Evolutionary conservation across 2,113 vertebrate species (phyloP), one percentile per base, ranked within the genome.

Genomic region (Colius striatus): DNA sequence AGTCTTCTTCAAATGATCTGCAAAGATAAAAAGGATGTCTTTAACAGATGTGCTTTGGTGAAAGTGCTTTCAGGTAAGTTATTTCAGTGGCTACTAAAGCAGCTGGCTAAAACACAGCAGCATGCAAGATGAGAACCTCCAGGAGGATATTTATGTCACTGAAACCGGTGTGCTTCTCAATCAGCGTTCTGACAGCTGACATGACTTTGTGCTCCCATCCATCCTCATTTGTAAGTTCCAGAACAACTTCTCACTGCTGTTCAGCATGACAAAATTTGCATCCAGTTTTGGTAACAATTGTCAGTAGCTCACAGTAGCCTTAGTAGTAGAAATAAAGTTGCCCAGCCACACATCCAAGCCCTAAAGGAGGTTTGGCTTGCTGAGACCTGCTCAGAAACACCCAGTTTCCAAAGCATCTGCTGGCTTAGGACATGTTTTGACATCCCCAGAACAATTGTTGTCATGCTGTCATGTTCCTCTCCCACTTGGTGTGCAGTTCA

Each of bases 1-100:
- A 99, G 96, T 99, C 99, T 30, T 99, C 99, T 79, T 99, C 99
- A 97, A 99, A 99, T 22, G 99, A 99, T 97, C 99, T 99, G 97
- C 30, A 92, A 97, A 96, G 94, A 97, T 47, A 97, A 97, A 95
- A 95, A 81, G 95, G 11, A 68, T 8, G 74, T 65, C 90, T 90
- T 95, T 93, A 95, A 62, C 90, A 91, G 91, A 48, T 4, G 1
- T 11, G 1, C 47, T 81, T 84, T 65, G 71, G 50, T 30, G 54
- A 66, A 51, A 51, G 63, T 9, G 19, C 16, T 92, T 87, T 63
- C 62, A 72, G 61, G 53, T 29, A 29, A 43, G 50, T 80, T 87
- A 83, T 62, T 68, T 66, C 83, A 84, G 55, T 19, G 48, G 57
- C 68, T 63, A 26, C 54, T 48, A 76, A 91, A 70, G 8, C 66